Evolutionary conservation across 2,888 invertebrate genomes (phyloP).

Genomic region (Leistus spinibarbis): DNA sequence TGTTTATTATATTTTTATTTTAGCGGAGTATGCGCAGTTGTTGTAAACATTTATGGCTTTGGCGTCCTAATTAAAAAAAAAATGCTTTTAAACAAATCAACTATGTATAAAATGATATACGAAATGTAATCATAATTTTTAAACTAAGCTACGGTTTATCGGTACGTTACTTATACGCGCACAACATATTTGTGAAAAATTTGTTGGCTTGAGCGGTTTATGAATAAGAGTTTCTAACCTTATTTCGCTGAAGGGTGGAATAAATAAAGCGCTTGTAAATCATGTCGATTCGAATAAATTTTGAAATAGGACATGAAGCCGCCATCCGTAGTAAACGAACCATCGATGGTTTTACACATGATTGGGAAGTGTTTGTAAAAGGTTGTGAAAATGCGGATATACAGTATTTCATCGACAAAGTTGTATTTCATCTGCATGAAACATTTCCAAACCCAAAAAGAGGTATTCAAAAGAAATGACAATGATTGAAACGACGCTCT

Average conservation of each 20-base stretch:
- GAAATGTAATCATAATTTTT: conserved; percentile 1
- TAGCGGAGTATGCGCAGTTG: conserved; percentile 27
- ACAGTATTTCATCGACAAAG: conserved; percentile 89
- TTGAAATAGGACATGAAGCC: conserved; percentile 93
- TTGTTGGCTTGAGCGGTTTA: background rate
- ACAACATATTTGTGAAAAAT: background rate
- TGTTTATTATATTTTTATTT: conserved; percentile 1
- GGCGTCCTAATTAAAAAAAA: conserved; percentile 39
- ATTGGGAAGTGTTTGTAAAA: conserved; percentile 94
- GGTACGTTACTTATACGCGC: conserved; percentile 3
- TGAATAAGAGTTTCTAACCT: conserved; percentile 23
- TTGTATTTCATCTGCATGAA: conserved; percentile 88
- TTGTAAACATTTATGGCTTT: conserved; percentile 38
- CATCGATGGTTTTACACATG: conserved; percentile 92
- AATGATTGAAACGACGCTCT: conserved; percentile 12
- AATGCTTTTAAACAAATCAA: conserved; percentile 33
- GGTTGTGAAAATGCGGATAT: conserved; percentile 88
- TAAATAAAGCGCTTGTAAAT: conserved; percentile 46
- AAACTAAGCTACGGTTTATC: conserved; percentile 13
- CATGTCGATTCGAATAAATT: conserved; percentile 78
- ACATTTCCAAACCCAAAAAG: conserved; percentile 92
- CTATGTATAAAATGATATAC: conserved; percentile 13
- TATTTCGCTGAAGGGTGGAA: too few relatives aligned
- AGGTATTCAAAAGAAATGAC: conserved; percentile 62
- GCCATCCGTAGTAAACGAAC: conserved; percentile 80